phyloP scores from a whole-genome alignment of 1,140 invertebrate species.

The Tribolium castaneum region DNA sequence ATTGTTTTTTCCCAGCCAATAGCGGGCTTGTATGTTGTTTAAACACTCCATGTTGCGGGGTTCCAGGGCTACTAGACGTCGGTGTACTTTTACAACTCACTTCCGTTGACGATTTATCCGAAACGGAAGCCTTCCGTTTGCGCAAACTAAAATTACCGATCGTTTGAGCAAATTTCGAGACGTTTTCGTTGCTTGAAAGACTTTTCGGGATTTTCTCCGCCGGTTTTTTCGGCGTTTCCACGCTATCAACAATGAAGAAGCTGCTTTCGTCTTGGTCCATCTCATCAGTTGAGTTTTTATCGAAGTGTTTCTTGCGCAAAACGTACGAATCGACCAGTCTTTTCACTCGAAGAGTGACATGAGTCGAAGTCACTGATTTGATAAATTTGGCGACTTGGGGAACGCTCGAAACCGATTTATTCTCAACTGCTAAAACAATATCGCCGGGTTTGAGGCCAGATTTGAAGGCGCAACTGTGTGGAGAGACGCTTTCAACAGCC shows the following conservation, averaged over 20 bases:
- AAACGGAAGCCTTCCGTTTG: conserved; percentile 69
- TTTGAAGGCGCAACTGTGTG: conserved; percentile 78
- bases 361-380: conserved; percentile 66
- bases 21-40: conserved; percentile 55
- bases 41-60: conserved; percentile 60
- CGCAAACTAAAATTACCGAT: conserved; percentile 66
- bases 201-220: conserved; percentile 54
- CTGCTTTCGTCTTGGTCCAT: conserved; percentile 55
- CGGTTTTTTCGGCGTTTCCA: conserved; percentile 45
- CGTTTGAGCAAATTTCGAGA: conserved; percentile 63
- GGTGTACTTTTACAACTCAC: conserved; percentile 68
- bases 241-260: conserved; percentile 57
- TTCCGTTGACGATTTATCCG: conserved; percentile 66
- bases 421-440: conserved; percentile 83
- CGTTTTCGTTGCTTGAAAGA: conserved; percentile 59
- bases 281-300: conserved; percentile 42
- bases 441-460: conserved; percentile 84
- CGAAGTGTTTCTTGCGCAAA: conserved; percentile 47
- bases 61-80: conserved; percentile 67
- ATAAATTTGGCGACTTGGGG: conserved; percentile 79
- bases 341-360: conserved; percentile 71
- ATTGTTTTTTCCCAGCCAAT: conserved; percentile 59
- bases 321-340: conserved; percentile 64
- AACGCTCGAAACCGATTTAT: conserved; percentile 77
- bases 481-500: conserved; percentile 80